phyloP scores from a whole-genome alignment of 2,113 vertebrate genomes.

The Ceyx margarethae region DNA sequence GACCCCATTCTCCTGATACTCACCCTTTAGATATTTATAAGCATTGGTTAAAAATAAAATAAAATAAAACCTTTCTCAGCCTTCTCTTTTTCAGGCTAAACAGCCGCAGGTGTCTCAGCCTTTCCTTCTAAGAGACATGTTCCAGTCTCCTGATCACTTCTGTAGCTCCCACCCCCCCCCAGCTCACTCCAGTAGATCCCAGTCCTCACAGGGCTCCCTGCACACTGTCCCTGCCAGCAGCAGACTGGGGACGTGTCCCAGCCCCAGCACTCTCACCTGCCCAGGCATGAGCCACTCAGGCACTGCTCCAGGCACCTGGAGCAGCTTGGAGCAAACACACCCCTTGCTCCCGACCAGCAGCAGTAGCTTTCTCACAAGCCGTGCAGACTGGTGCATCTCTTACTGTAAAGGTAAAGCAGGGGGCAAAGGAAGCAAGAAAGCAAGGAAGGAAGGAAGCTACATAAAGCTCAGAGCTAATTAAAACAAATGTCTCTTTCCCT shows the following conservation, averaged over 20 bases:
- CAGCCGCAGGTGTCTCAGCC: background rate
- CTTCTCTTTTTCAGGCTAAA: background rate
- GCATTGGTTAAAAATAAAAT: background rate
- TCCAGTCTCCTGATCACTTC: background rate
- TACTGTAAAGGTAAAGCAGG: background rate
- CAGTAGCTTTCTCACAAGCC: background rate
- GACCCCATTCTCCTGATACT: background rate
- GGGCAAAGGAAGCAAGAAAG: constrained; percentile 17
- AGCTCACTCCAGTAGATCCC: background rate
- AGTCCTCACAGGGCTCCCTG: accelerated
- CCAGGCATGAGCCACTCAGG: background rate
- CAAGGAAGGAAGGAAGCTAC: constrained; percentile 39
- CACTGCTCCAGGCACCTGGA: background rate
- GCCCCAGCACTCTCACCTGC: background rate
- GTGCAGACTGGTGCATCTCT: background rate
- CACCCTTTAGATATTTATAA: background rate
- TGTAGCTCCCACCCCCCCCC: background rate
- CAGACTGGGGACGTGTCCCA: background rate
- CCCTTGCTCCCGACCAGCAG: background rate
- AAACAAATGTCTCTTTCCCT: constrained; percentile 27
- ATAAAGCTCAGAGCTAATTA: constrained; percentile 10
- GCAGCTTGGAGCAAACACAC: background rate
- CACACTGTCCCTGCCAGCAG: accelerated
- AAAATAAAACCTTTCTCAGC: background rate
- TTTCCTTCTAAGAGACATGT: background rate